A percentile compares a stretch with the other conserved stretches of the same genome.
These are phyloP conservation scores for Chloroceryle inda DNA, from an alignment of 2,797 vertebrate species.

Conservation along the genomic window DNA sequence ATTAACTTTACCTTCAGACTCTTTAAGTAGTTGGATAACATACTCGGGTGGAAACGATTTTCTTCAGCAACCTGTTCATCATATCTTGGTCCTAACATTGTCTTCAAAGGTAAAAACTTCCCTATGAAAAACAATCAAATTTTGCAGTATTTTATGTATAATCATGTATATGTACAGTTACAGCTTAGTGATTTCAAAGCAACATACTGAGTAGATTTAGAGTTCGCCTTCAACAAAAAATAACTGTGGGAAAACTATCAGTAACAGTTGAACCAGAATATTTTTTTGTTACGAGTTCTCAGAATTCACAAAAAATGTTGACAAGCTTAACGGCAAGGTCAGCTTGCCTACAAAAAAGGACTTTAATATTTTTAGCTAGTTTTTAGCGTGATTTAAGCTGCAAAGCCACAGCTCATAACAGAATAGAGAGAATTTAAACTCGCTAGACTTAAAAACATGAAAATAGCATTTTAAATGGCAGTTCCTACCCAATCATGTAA, in stretches of 20 bases:
- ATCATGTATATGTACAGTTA: background rate
- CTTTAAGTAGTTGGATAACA: constrained; percentile 96
- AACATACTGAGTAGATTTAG: background rate
- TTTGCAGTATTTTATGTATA: background rate
- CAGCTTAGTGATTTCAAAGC: background rate
- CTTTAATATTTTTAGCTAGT: background rate
- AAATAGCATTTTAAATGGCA: background rate
- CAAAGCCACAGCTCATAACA: background rate
- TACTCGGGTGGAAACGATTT: constrained; percentile 95
- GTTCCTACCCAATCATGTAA: background rate
- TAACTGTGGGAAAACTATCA: background rate
- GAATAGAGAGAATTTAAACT: background rate
- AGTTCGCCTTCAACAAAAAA: background rate
- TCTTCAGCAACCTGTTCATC: constrained; percentile 97
- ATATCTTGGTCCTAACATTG: constrained; percentile 95
- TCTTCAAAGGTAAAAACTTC: constrained; percentile 98
- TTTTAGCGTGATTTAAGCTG: background rate
- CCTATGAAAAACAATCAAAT: constrained; percentile 79
- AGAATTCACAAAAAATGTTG: background rate
- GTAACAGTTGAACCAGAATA: background rate
- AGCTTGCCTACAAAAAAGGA: background rate
- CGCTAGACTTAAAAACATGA: background rate
- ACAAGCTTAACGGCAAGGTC: background rate
- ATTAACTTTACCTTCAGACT: constrained; percentile 91
- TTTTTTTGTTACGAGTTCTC: background rate